Evolutionary conservation across 1,140 invertebrate genomes (phyloP).

Genomic region (Rhizoglyphus robini): DNA sequence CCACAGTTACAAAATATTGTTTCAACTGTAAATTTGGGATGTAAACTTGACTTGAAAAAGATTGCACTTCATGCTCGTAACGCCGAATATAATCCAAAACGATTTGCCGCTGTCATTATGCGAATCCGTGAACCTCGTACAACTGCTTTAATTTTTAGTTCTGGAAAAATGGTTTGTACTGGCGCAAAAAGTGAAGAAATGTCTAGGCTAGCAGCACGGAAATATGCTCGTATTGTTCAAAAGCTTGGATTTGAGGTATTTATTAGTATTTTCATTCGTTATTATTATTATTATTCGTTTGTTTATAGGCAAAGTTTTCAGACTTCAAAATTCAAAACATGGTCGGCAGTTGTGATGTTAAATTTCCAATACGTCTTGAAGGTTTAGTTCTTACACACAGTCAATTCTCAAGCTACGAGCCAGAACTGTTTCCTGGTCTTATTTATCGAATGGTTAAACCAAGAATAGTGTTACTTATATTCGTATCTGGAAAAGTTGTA

Average conservation of each 20-base stretch:
- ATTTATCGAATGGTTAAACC: slow-evolving; percentile 99
- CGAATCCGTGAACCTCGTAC: slow-evolving; percentile 94
- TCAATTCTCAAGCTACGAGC: slow-evolving; percentile 46
- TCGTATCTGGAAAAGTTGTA: slow-evolving; percentile 96
- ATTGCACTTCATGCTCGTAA: slow-evolving; percentile 97
- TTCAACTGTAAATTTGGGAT: slow-evolving; percentile 91
- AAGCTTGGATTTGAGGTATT: slow-evolving; percentile 87
- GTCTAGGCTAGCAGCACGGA: slow-evolving; percentile 85
- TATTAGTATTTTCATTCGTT: background rate
- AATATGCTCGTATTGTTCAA: slow-evolving; percentile 98
- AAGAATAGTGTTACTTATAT: slow-evolving; percentile 94
- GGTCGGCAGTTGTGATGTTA: slow-evolving; percentile 60
- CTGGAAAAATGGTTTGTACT: slow-evolving; percentile 99
- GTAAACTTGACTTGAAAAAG: slow-evolving; percentile 88
- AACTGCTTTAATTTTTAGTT: slow-evolving; percentile 93
- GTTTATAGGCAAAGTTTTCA: slow-evolving; percentile 77
- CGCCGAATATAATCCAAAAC: slow-evolving; percentile 99
- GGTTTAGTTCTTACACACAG: slow-evolving; percentile 36
- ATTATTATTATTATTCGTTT: slow-evolving; percentile 9
- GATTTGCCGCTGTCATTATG: slow-evolving; percentile 99
- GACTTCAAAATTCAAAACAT: slow-evolving; percentile 99
- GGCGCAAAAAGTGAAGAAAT: slow-evolving; percentile 99
- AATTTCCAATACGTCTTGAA: slow-evolving; percentile 39
- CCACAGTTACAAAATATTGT: slow-evolving; percentile 94
- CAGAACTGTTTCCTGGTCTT: slow-evolving; percentile 82